phyloP scores from a whole-genome alignment of 2,797 vertebrate species.

The Poeciliopsis presidionis region DNA sequence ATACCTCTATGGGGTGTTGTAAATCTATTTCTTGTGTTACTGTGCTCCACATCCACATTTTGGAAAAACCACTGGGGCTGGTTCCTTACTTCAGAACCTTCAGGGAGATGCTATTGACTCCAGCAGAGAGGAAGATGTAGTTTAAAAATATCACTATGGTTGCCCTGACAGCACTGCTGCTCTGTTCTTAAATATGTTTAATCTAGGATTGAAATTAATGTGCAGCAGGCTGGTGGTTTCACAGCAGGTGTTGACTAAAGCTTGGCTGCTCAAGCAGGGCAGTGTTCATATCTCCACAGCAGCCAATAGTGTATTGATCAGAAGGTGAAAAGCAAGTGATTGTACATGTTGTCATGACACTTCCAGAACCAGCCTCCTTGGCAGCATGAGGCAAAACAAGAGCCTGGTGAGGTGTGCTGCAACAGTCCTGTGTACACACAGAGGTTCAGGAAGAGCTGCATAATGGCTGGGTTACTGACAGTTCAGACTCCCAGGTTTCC shows the following conservation, averaged over 20 bases:
- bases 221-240: neutral
- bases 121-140: neutral
- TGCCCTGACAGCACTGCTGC: neutral
- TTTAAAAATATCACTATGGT: neutral
- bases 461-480: constrained; percentile 51
- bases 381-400: constrained; percentile 51
- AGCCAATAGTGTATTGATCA: constrained; percentile 49
- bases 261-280: constrained; percentile 15
- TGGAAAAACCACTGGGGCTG: neutral
- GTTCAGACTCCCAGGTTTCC: constrained; percentile 60
- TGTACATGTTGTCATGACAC: constrained; percentile 51
- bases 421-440: constrained; percentile 27
- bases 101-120: neutral
- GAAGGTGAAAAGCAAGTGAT: constrained; percentile 34
- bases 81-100: constrained; percentile 1
- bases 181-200: constrained; percentile 14
- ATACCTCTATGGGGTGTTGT: neutral
- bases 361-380: constrained; percentile 47
- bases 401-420: constrained; percentile 49
- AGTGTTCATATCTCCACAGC: constrained; percentile 30
- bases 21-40: neutral
- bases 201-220: constrained; percentile 21
- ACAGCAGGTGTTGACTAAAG: constrained; percentile 20
- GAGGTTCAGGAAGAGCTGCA: constrained; percentile 43
- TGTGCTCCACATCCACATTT: neutral